Evolutionary conservation across 2,888 invertebrate species (phyloP).

Genomic region (Selenia dentaria): DNA sequence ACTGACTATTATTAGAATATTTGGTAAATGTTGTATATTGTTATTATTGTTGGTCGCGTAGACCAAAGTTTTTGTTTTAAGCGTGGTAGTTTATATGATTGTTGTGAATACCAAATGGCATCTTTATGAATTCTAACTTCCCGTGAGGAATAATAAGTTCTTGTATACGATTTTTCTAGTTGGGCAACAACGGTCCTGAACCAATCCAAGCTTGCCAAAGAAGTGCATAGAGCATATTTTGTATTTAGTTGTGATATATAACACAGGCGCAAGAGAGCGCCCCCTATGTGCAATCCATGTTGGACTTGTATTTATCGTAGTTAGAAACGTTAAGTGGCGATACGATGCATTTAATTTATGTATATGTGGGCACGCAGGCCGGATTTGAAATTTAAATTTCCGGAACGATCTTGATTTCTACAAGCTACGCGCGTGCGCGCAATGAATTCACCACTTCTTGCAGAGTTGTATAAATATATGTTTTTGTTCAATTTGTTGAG

Average conservation of each 20-base stretch:
- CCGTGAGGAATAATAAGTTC: background rate
- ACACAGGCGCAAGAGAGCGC: slow-evolving; percentile 50
- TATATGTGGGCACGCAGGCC: slow-evolving; percentile 50
- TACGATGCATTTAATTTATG: slow-evolving; percentile 79
- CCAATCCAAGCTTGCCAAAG: slow-evolving; percentile 11
- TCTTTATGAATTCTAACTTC: background rate
- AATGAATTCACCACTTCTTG: slow-evolving; percentile 30
- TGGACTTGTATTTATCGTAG: slow-evolving; percentile 73
- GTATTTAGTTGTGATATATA: slow-evolving; percentile 81
- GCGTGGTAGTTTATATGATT: background rate
- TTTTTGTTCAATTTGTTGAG: slow-evolving; percentile 5
- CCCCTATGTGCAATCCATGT: slow-evolving; percentile 69
- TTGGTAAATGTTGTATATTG: no score
- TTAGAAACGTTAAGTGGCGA: slow-evolving; percentile 75
- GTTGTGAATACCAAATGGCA: background rate
- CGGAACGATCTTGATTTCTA: slow-evolving; percentile 13
- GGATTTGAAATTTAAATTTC: slow-evolving; percentile 41
- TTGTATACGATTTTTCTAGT: slow-evolving; percentile 17
- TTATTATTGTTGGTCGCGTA: background rate
- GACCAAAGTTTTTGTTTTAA: background rate
- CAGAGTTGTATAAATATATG: slow-evolving; percentile 12
- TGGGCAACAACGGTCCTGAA: slow-evolving; percentile 1
- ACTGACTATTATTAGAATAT: background rate
- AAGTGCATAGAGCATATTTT: slow-evolving; percentile 65
- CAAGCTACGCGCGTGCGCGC: slow-evolving; percentile 2